Evolutionary conservation across 2,888 invertebrate genomes (phyloP).

Genomic region (Carpatolechia fugitivella): DNA sequence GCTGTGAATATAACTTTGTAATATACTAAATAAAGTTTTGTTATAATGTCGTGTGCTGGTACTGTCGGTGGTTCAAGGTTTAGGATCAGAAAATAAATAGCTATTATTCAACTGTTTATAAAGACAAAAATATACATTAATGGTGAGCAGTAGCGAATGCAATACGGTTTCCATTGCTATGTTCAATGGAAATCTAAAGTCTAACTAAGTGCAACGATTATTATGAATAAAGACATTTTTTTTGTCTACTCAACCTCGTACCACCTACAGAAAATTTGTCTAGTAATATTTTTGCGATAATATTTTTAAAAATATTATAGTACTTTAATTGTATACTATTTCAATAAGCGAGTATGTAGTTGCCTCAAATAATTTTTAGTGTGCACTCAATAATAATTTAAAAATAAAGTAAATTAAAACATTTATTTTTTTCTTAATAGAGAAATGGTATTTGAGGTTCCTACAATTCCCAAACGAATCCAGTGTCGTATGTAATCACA

Average conservation of each 20-base stretch:
- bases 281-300: background rate
- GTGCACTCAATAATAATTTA: too few species aligned
- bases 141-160: too few species aligned
- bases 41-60: background rate
- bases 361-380: background rate
- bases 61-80: background rate
- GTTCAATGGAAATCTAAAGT: too few species aligned
- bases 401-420: too few species aligned
- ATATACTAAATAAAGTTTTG: background rate
- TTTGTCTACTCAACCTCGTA: too few species aligned
- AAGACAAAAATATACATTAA: too few species aligned
- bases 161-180: too few species aligned
- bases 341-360: background rate
- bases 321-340: background rate
- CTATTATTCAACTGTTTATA: too few species aligned
- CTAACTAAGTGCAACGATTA: too few species aligned
- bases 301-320: background rate
- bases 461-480: conserved; percentile 27
- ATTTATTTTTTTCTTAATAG: background rate
- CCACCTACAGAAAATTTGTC: background rate
- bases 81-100: background rate
- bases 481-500: conserved; percentile 27
- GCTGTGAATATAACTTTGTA: conserved; percentile 1
- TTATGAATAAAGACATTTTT: too few species aligned
- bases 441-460: conserved; percentile 5